Evolutionary conservation across 2,888 invertebrate species (phyloP).

Genomic region (Corythucha ciliata): DNA sequence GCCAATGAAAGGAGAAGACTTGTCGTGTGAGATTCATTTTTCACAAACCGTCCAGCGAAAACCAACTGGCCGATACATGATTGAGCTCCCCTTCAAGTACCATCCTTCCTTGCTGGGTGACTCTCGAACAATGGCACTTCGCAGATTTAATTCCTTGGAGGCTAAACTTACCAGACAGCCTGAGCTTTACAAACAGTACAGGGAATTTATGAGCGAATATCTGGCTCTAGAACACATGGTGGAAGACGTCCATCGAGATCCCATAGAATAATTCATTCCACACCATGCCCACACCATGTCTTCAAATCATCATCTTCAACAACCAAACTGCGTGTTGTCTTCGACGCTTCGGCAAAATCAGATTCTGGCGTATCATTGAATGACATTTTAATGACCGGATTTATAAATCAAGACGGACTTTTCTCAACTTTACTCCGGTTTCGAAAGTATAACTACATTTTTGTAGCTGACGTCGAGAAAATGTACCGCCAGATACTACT

Average conservation of each 20-base stretch:
- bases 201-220: slow-evolving; percentile 33
- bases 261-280: slow-evolving; percentile 35
- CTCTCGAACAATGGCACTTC: no score
- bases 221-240: slow-evolving; percentile 24
- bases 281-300: slow-evolving; percentile 41
- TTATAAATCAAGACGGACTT: slow-evolving; percentile 38
- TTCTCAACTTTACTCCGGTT: slow-evolving; percentile 37
- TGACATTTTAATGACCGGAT: slow-evolving; percentile 30
- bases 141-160: no score
- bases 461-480: slow-evolving; percentile 40
- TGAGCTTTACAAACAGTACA: slow-evolving; percentile 29
- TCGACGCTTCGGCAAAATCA: slow-evolving; percentile 37
- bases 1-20: background rate
- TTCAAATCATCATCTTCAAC: slow-evolving; percentile 37
- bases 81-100: background rate
- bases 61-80: slow-evolving; percentile 1
- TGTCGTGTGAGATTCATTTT: slow-evolving; percentile 1
- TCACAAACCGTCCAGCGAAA: background rate
- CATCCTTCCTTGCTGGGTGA: slow-evolving; percentile 5
- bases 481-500: slow-evolving; percentile 39
- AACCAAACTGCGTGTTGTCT: slow-evolving; percentile 38
- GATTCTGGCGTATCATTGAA: slow-evolving; percentile 32
- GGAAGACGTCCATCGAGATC: background rate
- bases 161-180: slow-evolving; percentile 29
- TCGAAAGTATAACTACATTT: slow-evolving; percentile 34